These are phyloP conservation scores for Indri indri DNA, from an alignment of 2,113 vertebrate genomes.

Conservation along the genomic window DNA sequence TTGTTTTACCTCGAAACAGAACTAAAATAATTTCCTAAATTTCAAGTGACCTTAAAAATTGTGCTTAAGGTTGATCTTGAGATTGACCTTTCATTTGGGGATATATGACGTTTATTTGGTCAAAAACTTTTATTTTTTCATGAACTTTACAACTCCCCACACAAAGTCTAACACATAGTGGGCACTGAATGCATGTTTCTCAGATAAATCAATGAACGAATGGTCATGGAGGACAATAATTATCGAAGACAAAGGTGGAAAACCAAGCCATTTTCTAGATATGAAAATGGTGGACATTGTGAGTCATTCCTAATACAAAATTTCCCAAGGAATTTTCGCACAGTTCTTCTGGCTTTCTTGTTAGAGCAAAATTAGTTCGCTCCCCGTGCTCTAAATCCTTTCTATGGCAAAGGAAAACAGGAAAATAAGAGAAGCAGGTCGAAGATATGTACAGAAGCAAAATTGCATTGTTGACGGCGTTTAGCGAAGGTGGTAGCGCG, in stretches of 20 bases:
- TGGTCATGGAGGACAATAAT: background rate
- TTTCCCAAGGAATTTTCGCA: background rate
- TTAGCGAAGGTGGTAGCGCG: background rate
- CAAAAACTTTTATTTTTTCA: background rate
- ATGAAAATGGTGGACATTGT: accelerated
- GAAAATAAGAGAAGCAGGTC: background rate
- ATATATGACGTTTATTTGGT: background rate
- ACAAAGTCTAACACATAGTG: accelerated
- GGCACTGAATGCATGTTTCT: background rate
- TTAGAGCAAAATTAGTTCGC: background rate
- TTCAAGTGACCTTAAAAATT: background rate
- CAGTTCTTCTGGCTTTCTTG: background rate
- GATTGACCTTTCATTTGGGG: background rate
- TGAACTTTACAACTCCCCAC: background rate
- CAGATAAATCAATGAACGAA: background rate
- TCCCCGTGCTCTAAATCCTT: background rate
- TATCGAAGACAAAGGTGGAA: background rate
- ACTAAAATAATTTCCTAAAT: background rate
- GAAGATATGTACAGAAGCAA: background rate
- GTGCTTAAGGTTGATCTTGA: background rate
- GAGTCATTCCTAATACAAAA: background rate
- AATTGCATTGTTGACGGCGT: background rate
- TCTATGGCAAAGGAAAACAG: background rate
- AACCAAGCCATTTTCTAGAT: background rate
- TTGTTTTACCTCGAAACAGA: background rate